phyloP scores from a whole-genome alignment of 2,888 invertebrate genomes.

The Trichogramma evanescens region DNA sequence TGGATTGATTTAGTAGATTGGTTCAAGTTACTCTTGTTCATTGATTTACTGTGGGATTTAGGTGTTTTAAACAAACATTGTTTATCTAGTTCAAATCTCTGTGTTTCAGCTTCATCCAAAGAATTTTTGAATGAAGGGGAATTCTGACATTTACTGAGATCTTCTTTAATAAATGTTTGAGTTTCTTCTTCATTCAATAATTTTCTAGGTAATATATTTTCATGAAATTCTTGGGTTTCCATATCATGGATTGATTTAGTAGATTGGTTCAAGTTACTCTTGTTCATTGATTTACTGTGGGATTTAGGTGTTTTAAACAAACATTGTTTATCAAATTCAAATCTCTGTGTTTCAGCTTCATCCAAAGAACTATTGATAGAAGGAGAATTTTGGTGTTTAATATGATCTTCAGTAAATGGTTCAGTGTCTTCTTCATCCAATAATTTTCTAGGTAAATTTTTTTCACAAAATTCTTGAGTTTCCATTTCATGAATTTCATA shows the following conservation, averaged over 20 bases:
- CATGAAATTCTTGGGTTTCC: conserved; percentile 20
- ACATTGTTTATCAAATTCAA: background rate
- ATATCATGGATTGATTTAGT: conserved; percentile 18
- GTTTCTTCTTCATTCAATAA: conserved; percentile 18
- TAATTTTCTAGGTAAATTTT: background rate
- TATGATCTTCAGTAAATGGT: background rate
- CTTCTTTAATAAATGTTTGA: background rate
- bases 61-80: too few relatives aligned
- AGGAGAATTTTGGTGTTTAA: background rate
- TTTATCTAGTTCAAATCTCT: background rate
- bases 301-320: too few relatives aligned
- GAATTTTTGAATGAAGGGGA: background rate
- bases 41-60: too few relatives aligned
- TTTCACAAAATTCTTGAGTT: background rate
- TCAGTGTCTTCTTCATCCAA: conserved; percentile 19
- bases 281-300: background rate
- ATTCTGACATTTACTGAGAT: background rate
- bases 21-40: background rate
- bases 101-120: conserved; percentile 2
- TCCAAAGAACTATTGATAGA: background rate
- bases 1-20: conserved; percentile 6
- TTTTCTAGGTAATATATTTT: background rate
- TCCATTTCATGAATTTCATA: too few relatives aligned
- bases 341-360: conserved; percentile 2
- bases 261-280: background rate